Evolutionary conservation across 64 coral and sea anemone species (phyloP), one percentile per base, ranked within the genome.

Genomic region (Montipora efflorescens): DNA sequence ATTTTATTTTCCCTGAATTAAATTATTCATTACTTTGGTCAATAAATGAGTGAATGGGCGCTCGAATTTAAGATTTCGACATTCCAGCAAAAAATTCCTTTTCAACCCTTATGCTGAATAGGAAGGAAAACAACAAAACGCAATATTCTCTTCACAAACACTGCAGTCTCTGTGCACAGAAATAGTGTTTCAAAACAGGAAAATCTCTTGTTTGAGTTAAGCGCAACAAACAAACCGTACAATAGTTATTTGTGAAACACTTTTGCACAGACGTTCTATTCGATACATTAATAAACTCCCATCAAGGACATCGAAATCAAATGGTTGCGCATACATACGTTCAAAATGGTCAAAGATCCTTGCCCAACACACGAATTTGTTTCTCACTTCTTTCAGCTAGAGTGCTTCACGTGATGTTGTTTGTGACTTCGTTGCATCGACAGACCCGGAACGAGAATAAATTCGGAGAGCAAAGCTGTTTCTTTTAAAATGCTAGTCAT

Each of bases 21-120:
- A 49, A 72, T 86, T 86, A 72, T 86, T 71, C 47, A 49, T 47
- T 6, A 72, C 16, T 51, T 86, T 72, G 67, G 9, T 72, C 81
- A 68, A 16, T 22, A 0, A 36, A 4, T 59, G 3, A 7, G 46
- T 7, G 19, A 64, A n/a, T 71, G 62, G n/a, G 2, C 62, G 8
- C 47, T 86, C 43, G 8, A 1, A 44, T 61, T 64, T 66, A 16
- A 43, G 36, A 67, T 86, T 86, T 86, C 44, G 45, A 5, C 16
- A 49, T 15, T 50, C 8, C 20, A 57, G 11, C 7, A 11, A 57
- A 57, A 57, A 8, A 7, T 57, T 57, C 53, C 53, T 57, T 11
- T 57, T 57, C 53, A 57, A 8, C 53, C 2, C 53, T 4, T 57
- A 57, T 11, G 0, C 11, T 7, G 53, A 57, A 57, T 57, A 8